Percentiles rank a stretch among this genome's conserved stretches.
Conservation (phyloP, 2,888 invertebrate genomes). For the Alloscopus bannaensis region DNA sequence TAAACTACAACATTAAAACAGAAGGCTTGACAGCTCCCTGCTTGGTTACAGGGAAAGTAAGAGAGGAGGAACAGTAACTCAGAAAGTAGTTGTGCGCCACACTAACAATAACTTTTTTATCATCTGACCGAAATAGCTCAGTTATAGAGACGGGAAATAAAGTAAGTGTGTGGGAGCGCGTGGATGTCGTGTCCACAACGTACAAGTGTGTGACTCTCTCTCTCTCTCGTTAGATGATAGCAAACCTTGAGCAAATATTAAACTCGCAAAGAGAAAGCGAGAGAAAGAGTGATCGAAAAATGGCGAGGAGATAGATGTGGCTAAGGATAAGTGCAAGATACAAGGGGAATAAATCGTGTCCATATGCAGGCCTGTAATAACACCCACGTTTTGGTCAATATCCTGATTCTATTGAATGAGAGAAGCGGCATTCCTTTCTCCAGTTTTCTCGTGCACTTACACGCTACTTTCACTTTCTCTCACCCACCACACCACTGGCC, state of each 20-base stretch:
- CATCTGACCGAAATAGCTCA: slow-evolving; percentile 57
- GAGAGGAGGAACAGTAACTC: slow-evolving; percentile 51
- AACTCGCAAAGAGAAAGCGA: not conserved
- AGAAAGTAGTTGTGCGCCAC: slow-evolving; percentile 52
- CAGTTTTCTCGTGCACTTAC: no score
- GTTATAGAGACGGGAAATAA: slow-evolving; percentile 18
- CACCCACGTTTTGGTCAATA: slow-evolving; percentile 8
- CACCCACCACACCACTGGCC: no score
- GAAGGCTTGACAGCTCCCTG: slow-evolving; percentile 59
- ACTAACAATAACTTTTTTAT: slow-evolving; percentile 65
- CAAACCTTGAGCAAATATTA: no score
- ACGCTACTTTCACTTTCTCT: no score
- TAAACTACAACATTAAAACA: slow-evolving; percentile 65
- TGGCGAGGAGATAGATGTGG: slow-evolving; percentile 47
- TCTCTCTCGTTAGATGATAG: no score
- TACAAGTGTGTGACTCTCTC: not conserved
- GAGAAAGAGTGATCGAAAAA: not conserved
- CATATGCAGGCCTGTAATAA: slow-evolving; percentile 28
- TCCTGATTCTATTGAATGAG: slow-evolving; percentile 1
- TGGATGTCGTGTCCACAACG: no score
- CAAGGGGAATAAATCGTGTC: slow-evolving; percentile 19
- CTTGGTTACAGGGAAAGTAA: no score
- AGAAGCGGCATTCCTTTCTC: no score
- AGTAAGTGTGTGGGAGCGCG: no score
- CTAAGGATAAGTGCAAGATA: slow-evolving; percentile 48